Evolutionary conservation across 2,113 vertebrate species (phyloP).

Genomic region (Echinops telfairi): DNA sequence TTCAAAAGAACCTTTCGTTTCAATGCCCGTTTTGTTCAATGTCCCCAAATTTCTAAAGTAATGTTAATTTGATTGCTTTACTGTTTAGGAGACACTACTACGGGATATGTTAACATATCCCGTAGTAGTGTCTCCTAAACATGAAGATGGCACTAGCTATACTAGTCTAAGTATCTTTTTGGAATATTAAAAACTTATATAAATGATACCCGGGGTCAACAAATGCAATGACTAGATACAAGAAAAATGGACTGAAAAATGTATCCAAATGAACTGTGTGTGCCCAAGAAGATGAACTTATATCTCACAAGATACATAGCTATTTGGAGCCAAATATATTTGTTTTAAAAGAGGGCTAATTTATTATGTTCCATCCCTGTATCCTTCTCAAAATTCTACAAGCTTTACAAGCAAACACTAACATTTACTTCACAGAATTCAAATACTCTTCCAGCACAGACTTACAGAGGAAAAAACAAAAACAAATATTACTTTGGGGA

Average conservation of each 20-base stretch:
- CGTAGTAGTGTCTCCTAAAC: background rate
- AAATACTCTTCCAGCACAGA: conserved; percentile 81
- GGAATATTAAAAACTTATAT: conserved; percentile 12
- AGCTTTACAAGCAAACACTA: conserved; percentile 74
- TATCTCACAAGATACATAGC: background rate
- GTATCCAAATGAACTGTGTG: background rate
- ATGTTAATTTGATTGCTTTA: too few relatives aligned
- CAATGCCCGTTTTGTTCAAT: conserved; percentile 9
- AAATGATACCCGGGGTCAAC: background rate
- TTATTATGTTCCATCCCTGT: background rate
- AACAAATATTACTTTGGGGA: conserved; percentile 73
- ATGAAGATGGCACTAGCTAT: conserved; percentile 27
- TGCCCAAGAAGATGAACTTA: background rate
- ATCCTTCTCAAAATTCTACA: conserved; percentile 72
- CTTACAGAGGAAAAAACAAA: conserved; percentile 76
- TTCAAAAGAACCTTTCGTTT: conserved; percentile 29
- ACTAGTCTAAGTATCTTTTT: background rate
- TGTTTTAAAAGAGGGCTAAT: conserved; percentile 23
- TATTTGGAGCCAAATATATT: conserved; percentile 25
- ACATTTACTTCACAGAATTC: conserved; percentile 79
- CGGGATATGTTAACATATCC: background rate
- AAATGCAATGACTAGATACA: background rate
- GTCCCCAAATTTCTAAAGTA: conserved; percentile 39
- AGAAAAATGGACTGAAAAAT: conserved; percentile 5
- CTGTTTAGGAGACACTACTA: background rate